These are phyloP conservation scores for Chloropsis cyanopogon DNA, from an alignment of 2,113 vertebrate genomes.

Conservation along the genomic window DNA sequence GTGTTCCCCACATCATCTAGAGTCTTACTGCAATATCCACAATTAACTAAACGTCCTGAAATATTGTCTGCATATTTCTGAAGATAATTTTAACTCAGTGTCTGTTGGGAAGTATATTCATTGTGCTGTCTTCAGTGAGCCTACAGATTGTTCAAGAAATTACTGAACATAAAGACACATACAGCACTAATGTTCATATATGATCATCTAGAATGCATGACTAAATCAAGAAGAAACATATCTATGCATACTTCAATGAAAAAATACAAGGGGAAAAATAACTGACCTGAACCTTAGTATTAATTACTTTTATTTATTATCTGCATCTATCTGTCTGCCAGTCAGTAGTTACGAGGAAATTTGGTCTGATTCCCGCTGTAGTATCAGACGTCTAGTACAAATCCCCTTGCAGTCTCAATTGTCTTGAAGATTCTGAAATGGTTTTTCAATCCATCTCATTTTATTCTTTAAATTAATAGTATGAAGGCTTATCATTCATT, in stretches of 20 bases:
- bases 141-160: background rate
- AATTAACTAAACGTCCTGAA: background rate
- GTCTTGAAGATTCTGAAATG: background rate
- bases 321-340: background rate
- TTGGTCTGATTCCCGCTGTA: fast-evolving
- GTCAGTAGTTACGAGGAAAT: background rate
- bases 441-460: background rate
- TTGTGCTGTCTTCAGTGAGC: background rate
- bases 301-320: background rate
- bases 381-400: background rate
- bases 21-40: background rate
- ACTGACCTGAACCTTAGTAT: background rate
- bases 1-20: background rate
- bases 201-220: background rate
- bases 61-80: background rate
- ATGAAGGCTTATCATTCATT: background rate
- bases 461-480: background rate
- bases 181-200: background rate
- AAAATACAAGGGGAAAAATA: background rate
- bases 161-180: background rate
- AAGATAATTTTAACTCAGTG: background rate
- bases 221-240: background rate
- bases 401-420: background rate
- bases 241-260: fast-evolving
- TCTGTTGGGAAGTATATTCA: background rate